Evolutionary conservation across 1,140 invertebrate species (phyloP), one percentile per base, ranked within the genome.

Genomic region (Pteromalus puparum): DNA sequence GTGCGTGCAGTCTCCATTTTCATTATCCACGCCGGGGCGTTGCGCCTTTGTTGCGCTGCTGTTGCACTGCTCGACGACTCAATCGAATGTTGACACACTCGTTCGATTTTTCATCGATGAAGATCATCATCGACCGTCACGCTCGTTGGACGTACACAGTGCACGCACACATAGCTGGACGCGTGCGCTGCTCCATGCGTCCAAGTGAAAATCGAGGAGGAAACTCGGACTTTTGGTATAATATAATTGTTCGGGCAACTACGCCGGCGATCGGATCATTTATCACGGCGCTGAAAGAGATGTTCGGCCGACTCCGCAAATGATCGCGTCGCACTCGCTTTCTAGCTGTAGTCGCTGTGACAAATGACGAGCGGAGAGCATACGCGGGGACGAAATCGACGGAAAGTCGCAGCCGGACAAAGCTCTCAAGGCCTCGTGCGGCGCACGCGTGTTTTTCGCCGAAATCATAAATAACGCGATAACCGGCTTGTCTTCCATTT

Each of bases 61-160:
- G n/a, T n/a, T 68, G 42, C 67, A 6, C 24, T 65, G 7, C 48
- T 68, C 48, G 53, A 84, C 83, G 34, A 74, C 46, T 84, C 77
- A 80, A 80, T 80, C 70, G 46, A 84, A 18, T 34, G 77, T 74
- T 48, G 75, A 77, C 18, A 15, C 38, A 28, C 65, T 79, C 67
- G 26, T 68, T 81, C 83, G 61, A 81, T 81, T 84, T 81, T 81
- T 84, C 83, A 84, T 74, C 83, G 77, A 74, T 65, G 15, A 46
- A 80, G 76, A 84, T 84, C 70, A 74, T 76, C 61, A 30, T 72
- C 48, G 30, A 5, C 30, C 61, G 53, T 77, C 53, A 76, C 81
- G 74, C 53, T 83, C 81, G 81, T 77, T 78, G 48, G 34, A 21
- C 42, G 15, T 65, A 26, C 10, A 30, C 30, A 46, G 24, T 70